Percentiles rank a stretch among this genome's conserved stretches.
These are phyloP conservation scores for Acrocephalus arundinaceus DNA, from an alignment of 2,113 vertebrate species.

Conservation along the genomic window DNA sequence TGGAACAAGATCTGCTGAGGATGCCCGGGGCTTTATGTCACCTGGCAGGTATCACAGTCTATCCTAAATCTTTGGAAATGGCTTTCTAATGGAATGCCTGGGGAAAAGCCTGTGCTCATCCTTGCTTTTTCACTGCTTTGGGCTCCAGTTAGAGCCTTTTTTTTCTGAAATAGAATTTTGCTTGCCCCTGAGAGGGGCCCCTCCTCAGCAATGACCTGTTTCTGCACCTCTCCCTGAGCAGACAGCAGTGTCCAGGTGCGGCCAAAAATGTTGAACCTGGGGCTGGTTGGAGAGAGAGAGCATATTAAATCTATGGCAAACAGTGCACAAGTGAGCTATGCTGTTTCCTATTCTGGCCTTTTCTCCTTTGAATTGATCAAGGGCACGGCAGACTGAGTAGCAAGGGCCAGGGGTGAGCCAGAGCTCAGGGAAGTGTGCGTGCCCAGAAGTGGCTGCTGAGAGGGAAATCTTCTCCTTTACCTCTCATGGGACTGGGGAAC, in stretches of 20 bases:
- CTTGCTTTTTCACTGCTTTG: neutral
- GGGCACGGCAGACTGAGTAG: neutral
- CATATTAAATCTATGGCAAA: neutral
- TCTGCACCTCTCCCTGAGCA: neutral
- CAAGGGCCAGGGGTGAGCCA: neutral
- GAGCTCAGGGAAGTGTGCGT: neutral
- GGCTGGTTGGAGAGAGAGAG: neutral
- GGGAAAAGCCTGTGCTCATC: neutral
- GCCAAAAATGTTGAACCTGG: neutral
- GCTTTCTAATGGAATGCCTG: neutral
- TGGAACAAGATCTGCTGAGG: neutral
- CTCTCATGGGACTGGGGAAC: neutral
- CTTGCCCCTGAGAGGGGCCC: neutral
- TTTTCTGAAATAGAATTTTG: neutral
- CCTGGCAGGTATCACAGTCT: neutral
- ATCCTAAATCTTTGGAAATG: neutral
- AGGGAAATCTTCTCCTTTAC: neutral
- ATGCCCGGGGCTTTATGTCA: neutral
- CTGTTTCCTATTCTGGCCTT: rapidly evolving
- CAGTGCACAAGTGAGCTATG: neutral
- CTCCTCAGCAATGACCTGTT: neutral
- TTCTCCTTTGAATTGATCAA: neutral
- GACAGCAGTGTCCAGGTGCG: neutral
- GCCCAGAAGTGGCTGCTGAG: neutral
- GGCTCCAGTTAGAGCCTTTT: neutral